Evolutionary conservation across 2,113 vertebrate genomes (phyloP), one percentile per base, ranked within the genome.

Genomic region (Himantopus leucocephalus): DNA sequence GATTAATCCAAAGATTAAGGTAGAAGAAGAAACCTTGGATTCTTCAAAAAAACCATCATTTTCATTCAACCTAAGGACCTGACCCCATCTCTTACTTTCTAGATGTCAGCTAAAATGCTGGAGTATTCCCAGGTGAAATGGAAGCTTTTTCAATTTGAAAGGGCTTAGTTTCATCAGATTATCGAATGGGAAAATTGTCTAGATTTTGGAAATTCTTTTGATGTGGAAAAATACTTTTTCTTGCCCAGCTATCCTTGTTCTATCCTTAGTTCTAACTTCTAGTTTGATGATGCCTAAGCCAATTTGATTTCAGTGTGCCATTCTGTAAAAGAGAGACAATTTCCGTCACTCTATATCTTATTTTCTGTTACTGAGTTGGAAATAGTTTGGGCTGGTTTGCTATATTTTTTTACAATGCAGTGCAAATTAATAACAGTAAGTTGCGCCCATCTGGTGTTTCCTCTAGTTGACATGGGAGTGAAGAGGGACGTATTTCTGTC

Each of bases 401-500:
- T 81, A 0, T 64, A 47, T 83, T 92, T 81, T 93, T 91, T 37
- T 84, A 63, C 64, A 85, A 73, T 75, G 66, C 62, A 50, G 63
- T 79, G 75, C 83, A 94, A 91, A 96, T 94, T 93, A 95, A 95
- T 81, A 96, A 85, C 83, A 92, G 85, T 72, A 79, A 95, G 67
- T 72, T 97, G 83, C 0, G 0, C 68, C 84, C 88, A 95, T 96
- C 91, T 96, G 88, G 66, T 92, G 83, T 94, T 94, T 95, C 83
- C 60, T 76, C 68, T 94, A 56, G 79, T 89, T 92, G 83, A 91
- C 10, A 41, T 89, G 84, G 88, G 56, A 95, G 66, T 60, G n/a
- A 76, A 81, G 43, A 91, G 68, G 85, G 85, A 76, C 59, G 27
- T 90, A 72, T 62, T 85, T 78, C 67, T 84, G 47, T 87, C 68